phyloP scores from a whole-genome alignment of 2,113 vertebrate genomes.

The Strix uralensis region DNA sequence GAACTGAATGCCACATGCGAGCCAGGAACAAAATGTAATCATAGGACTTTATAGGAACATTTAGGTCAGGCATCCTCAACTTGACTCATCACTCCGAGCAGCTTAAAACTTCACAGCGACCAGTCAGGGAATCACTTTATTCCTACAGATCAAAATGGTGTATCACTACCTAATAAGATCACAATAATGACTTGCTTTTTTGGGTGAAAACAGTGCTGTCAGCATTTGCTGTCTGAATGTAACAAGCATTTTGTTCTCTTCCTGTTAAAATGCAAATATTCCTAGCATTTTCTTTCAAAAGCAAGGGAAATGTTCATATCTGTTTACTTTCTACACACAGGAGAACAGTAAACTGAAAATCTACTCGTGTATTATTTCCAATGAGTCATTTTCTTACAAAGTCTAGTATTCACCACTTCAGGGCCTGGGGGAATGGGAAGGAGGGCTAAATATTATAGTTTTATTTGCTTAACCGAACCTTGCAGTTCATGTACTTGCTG shows the following conservation, averaged over 20 bases:
- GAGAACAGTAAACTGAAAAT: constrained; percentile 36
- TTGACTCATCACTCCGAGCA: constrained; percentile 27
- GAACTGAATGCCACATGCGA: constrained; percentile 41
- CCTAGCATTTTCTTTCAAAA: constrained; percentile 6
- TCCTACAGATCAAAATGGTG: constrained; percentile 1
- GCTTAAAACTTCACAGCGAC: constrained; percentile 3
- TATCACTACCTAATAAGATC: not conserved
- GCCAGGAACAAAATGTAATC: constrained; percentile 63
- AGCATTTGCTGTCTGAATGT: not conserved
- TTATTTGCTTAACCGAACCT: not conserved
- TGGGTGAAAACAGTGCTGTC: not conserved
- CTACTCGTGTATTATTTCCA: constrained; percentile 36
- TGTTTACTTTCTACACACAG: constrained; percentile 27
- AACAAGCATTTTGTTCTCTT: constrained; percentile 42
- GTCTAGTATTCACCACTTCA: not conserved
- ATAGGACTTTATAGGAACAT: constrained; percentile 59
- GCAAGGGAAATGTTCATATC: not conserved
- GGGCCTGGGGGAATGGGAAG: not conserved
- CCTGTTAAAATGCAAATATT: constrained; percentile 19
- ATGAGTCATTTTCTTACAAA: constrained; percentile 54
- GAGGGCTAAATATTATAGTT: not conserved
- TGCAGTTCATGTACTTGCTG: not conserved
- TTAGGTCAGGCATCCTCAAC: constrained; percentile 58
- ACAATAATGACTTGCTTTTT: not conserved
- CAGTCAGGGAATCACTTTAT: constrained; percentile 22